Evolutionary conservation across 2,888 invertebrate species (phyloP).

Genomic region (Steromphala cineraria): DNA sequence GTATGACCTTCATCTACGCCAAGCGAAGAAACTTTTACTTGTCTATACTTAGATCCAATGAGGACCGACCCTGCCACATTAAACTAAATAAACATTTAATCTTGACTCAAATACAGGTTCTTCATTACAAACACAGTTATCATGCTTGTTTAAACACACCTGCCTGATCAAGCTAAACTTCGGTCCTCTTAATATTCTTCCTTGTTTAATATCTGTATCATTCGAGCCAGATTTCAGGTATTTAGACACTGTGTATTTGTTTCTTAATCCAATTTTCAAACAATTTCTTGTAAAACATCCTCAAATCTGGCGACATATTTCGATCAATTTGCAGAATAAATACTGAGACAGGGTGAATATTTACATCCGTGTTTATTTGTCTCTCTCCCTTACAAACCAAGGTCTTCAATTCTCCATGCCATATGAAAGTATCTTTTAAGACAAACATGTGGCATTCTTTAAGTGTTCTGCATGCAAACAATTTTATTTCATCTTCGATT

Average conservation of each 20-base stretch:
- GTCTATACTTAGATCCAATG: too few species aligned
- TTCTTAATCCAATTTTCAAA: background rate
- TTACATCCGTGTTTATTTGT: background rate
- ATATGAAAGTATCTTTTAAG: background rate
- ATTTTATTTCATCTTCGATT: slow-evolving; percentile 15
- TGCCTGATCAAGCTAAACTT: too few species aligned
- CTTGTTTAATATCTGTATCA: background rate
- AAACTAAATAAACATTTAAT: too few species aligned
- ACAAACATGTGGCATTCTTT: background rate
- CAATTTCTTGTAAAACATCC: background rate
- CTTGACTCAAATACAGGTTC: too few species aligned
- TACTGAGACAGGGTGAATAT: background rate
- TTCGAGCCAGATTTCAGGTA: background rate
- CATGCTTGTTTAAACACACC: too few species aligned
- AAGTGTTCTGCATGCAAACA: background rate
- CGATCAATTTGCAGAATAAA: slow-evolving; percentile 7
- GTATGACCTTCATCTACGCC: too few species aligned
- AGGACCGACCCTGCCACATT: too few species aligned
- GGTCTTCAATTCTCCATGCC: background rate
- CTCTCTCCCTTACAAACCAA: background rate
- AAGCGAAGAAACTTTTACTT: too few species aligned
- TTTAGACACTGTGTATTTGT: background rate
- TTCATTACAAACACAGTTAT: too few species aligned
- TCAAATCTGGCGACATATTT: background rate
- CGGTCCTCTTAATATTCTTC: background rate